Conservation (phyloP, 2,888 invertebrate species). For the Rhimphoctona megacephalus region DNA sequence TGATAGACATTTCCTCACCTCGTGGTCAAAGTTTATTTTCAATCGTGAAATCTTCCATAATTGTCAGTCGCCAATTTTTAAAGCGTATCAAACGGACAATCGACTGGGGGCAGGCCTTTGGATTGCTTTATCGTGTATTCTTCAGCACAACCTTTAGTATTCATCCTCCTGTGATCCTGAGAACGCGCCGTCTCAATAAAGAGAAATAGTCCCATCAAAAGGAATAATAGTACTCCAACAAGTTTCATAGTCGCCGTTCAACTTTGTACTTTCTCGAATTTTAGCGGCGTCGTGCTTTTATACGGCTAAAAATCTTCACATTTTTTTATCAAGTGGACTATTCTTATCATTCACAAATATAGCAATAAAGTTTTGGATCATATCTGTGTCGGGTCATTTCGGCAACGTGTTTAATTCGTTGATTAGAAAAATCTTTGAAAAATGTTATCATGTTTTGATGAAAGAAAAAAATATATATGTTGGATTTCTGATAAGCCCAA, state of each 20-base stretch:
- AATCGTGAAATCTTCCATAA: not conserved
- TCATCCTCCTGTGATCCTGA: not conserved
- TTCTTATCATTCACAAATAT: not conserved
- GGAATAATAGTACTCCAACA: conserved; percentile 18
- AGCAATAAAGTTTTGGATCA: not conserved
- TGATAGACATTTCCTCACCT: not conserved
- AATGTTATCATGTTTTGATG: not conserved
- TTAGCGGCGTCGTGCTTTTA: conserved; percentile 19
- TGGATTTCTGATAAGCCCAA: not conserved
- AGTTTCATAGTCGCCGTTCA: conserved; percentile 39
- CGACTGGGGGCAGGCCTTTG: conserved; percentile 1
- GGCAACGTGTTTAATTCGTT: not conserved
- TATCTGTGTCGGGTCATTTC: not conserved
- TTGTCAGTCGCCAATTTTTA: not conserved
- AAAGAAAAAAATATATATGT: not conserved
- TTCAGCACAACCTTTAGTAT: conserved; percentile 47
- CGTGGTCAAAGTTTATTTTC: not conserved
- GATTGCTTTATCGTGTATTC: conserved; percentile 20
- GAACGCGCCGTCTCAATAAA: conserved; percentile 3
- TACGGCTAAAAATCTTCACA: not conserved
- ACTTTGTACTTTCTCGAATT: conserved; percentile 9
- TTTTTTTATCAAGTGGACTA: not conserved
- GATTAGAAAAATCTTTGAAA: not conserved
- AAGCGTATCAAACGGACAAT: conserved; percentile 23
- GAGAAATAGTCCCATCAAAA: conserved; percentile 34